phyloP scores from a whole-genome alignment of 2,113 vertebrate species.

The Scalopus aquaticus region DNA sequence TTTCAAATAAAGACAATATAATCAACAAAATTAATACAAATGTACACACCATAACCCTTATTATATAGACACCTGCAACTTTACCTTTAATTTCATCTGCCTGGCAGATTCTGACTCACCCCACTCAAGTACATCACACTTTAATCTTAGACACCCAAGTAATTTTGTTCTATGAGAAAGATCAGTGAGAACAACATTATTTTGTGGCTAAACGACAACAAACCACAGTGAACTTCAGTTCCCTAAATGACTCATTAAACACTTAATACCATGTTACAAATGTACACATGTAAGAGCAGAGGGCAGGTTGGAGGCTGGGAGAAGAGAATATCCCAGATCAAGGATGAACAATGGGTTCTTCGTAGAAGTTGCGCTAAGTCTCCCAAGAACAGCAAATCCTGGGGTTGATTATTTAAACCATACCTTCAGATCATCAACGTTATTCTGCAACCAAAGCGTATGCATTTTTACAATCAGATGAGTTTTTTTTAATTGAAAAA shows the following conservation, averaged over 20 bases:
- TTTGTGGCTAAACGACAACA: constrained; percentile 52
- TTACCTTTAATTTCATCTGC: background rate
- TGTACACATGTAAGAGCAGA: background rate
- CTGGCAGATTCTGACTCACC: background rate
- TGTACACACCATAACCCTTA: background rate
- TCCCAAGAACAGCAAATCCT: background rate
- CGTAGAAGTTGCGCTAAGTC: accelerated
- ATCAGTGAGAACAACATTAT: constrained; percentile 22
- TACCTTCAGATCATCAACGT: background rate
- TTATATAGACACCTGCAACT: background rate
- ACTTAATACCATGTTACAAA: constrained; percentile 57
- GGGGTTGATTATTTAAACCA: background rate
- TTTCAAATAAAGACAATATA: background rate
- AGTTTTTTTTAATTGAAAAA: background rate
- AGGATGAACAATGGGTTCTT: background rate
- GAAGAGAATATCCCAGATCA: background rate
- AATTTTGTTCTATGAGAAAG: constrained; percentile 34
- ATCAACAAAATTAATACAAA: background rate
- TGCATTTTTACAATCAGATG: background rate
- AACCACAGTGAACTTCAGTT: constrained; percentile 51
- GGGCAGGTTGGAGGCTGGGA: background rate
- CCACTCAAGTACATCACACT: background rate
- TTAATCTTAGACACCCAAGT: background rate
- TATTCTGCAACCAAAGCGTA: background rate
- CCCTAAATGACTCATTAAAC: constrained; percentile 50